Evolutionary conservation across 1,140 invertebrate species (phyloP).

Genomic region (Drosophila kohkoa): DNA sequence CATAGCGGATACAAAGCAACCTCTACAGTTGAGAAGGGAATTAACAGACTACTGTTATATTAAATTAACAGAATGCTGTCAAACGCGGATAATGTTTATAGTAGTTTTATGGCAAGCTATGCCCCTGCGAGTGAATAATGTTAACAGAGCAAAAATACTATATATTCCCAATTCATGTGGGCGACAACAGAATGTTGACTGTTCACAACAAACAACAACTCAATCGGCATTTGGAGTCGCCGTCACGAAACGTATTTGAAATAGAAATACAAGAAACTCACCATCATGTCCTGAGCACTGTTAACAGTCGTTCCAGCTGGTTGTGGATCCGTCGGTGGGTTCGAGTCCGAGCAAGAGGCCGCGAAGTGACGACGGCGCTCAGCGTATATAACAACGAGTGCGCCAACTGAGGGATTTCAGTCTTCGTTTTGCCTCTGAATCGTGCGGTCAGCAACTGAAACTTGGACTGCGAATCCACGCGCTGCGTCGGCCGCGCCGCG

Average conservation of each 20-base stretch:
- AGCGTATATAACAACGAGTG: slow-evolving; percentile 80
- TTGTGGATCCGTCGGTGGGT: not conserved
- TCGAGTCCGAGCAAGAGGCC: slow-evolving; percentile 15
- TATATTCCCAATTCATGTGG: not conserved
- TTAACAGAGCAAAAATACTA: not conserved
- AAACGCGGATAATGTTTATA: slow-evolving; percentile 32
- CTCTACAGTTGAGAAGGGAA: slow-evolving; percentile 10
- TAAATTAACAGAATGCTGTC: not conserved
- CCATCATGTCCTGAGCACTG: slow-evolving; percentile 30
- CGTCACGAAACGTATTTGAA: not conserved
- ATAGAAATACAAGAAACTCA: slow-evolving; percentile 42
- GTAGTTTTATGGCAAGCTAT: slow-evolving; percentile 21
- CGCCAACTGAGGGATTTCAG: slow-evolving; percentile 72
- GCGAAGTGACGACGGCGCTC: not conserved
- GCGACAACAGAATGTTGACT: slow-evolving; percentile 27
- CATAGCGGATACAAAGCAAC: slow-evolving; percentile 27
- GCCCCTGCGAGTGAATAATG: slow-evolving; percentile 13
- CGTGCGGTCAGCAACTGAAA: slow-evolving; percentile 74
- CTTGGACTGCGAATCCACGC: slow-evolving; percentile 44
- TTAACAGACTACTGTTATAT: slow-evolving; percentile 11
- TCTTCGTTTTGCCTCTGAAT: slow-evolving; percentile 83
- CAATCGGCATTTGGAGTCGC: slow-evolving; percentile 19
- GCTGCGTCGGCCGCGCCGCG: slow-evolving; percentile 65
- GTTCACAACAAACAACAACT: slow-evolving; percentile 33
- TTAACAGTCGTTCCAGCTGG: slow-evolving; percentile 21